These are phyloP conservation scores for Eristalis intricaria DNA, from an alignment of 2,888 invertebrate species.

Conservation along the genomic window DNA sequence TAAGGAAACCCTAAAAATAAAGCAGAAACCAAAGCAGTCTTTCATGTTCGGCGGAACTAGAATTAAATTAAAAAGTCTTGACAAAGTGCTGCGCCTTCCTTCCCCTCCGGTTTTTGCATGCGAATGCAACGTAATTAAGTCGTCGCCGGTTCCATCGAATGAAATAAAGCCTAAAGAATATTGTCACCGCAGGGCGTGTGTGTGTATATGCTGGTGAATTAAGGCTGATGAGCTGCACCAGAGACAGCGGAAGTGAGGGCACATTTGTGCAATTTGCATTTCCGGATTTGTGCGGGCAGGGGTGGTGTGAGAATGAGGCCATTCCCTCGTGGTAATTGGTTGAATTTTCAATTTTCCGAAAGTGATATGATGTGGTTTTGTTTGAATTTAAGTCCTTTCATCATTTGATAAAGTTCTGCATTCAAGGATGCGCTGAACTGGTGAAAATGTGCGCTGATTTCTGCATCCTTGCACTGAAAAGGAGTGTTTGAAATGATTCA, in stretches of 20 bases:
- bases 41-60: background rate
- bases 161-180: background rate
- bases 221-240: background rate
- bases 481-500: background rate
- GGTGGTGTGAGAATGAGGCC: background rate
- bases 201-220: background rate
- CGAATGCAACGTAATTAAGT: slow-evolving; percentile 1
- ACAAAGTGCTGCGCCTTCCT: slow-evolving; percentile 23
- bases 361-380: background rate
- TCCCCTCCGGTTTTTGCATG: slow-evolving; percentile 1
- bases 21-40: background rate
- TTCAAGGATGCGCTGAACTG: background rate
- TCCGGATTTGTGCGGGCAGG: background rate
- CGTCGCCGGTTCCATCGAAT: background rate
- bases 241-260: background rate
- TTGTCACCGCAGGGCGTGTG: background rate
- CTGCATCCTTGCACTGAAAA: background rate
- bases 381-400: background rate
- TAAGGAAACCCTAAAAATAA: background rate
- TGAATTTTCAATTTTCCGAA: background rate
- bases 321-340: background rate
- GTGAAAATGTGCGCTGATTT: background rate
- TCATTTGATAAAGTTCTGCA: background rate
- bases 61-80: slow-evolving; percentile 34
- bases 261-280: background rate